Base-by-base conservation (phyloP, 2,113 vertebrate genomes). In the Vidua macroura region DNA sequence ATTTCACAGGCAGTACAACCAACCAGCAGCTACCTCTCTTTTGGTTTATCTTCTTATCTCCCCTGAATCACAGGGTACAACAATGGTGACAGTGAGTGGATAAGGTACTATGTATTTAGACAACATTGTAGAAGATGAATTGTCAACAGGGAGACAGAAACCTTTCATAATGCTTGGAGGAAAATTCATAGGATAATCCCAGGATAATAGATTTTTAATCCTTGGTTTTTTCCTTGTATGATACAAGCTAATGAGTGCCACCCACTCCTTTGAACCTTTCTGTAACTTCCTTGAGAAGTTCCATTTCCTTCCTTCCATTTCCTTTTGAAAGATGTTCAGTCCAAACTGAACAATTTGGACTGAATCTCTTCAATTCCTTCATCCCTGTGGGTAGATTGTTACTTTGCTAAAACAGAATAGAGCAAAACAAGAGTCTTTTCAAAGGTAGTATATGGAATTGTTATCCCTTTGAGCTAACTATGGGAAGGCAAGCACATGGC, bases 161-260 rank as follows among this genome's bases (percentile, higher is more conserved):
- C 25, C 37, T 82, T 88, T 92, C 77, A 60, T 53, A 95, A 91
- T 28, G 23, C 80, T 81, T 69, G 60, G 56, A 88, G 48, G 64
- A 93, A 83, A 93, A 92, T 74, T 74, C 68, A 18, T 31, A 39
- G 48, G n/a, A 31, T 92, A 94, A 95, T 81, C 52, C 58, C 30
- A 84, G 39, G 82, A 96, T 81, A 90, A 93, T 60, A 84, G 80
- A 70, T 81, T 94, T 92, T 94, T 89, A 96, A 93, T 90, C 91
- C 77, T 60, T 73, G 49, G 15, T 70, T 73, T 68, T 92, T 95
- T 95, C 95, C 91, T 92, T 76, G 58, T 94, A 63, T 90, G 84
- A 93, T 58, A 89, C 35, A 76, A 84, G 44, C 35, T 75, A 30
- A 20, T 37, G n/a, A 60, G 41, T 43, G 31, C 62, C 67, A 49